phyloP scores from a whole-genome alignment of 1,140 invertebrate species.

The Drosophila chauvacae region DNA sequence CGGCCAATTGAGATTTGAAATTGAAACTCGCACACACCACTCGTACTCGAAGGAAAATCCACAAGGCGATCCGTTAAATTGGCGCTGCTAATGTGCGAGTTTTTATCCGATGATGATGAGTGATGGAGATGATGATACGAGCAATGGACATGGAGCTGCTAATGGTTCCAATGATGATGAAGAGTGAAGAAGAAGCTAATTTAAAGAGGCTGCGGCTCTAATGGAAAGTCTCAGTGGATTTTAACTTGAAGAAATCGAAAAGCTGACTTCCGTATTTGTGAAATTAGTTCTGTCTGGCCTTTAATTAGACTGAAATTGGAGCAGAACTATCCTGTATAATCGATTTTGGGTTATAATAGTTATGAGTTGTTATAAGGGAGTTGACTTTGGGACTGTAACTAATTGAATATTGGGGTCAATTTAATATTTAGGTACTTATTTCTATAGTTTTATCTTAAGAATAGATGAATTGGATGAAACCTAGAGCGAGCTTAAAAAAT shows the following conservation, averaged over 20 bases:
- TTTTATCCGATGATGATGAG: slow-evolving; percentile 23
- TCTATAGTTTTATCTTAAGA: not conserved
- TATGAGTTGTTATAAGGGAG: not conserved
- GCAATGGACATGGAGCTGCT: slow-evolving; percentile 24
- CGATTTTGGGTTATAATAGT: not conserved
- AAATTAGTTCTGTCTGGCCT: not conserved
- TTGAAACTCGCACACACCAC: slow-evolving; percentile 61
- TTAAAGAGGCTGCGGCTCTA: slow-evolving; percentile 14
- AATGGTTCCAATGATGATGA: slow-evolving; percentile 33
- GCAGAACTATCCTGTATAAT: slow-evolving; percentile 23
- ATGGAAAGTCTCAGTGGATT: slow-evolving; percentile 13
- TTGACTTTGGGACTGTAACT: not conserved
- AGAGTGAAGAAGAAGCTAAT: slow-evolving; percentile 23
- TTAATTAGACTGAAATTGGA: slow-evolving; percentile 28
- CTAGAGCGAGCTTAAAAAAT: not conserved
- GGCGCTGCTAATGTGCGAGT: slow-evolving; percentile 52
- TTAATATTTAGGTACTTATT: not conserved
- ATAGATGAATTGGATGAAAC: too few species aligned
- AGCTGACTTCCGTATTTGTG: slow-evolving; percentile 1
- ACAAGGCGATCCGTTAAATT: slow-evolving; percentile 43
- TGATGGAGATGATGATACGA: slow-evolving; percentile 23
- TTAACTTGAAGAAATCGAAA: slow-evolving; percentile 11
- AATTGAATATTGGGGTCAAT: not conserved
- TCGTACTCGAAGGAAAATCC: slow-evolving; percentile 6
- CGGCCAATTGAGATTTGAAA: slow-evolving; percentile 71